Evolutionary conservation across 2,797 vertebrate species (phyloP).

Genomic region (Anabas testudineus): DNA sequence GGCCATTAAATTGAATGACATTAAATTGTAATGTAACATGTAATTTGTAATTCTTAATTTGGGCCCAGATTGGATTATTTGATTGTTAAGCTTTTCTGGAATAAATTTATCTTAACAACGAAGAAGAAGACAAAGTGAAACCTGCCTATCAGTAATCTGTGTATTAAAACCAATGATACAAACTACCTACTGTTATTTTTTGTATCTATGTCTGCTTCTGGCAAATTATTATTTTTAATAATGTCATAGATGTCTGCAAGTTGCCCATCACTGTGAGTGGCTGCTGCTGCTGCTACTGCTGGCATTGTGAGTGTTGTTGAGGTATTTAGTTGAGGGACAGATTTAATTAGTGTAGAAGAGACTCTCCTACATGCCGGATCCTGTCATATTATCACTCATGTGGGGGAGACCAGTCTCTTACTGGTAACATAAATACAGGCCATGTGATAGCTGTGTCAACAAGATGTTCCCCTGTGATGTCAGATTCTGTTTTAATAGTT

Average conservation of each 20-base stretch:
- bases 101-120: neutral
- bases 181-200: constrained; percentile 1
- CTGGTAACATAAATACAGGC: constrained; percentile 54
- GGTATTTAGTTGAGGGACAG: constrained; percentile 58
- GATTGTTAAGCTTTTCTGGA: neutral
- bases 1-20: neutral
- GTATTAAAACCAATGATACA: constrained; percentile 7
- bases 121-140: neutral
- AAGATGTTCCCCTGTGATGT: constrained; percentile 60
- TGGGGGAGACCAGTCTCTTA: constrained; percentile 65
- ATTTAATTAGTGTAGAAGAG: constrained; percentile 70
- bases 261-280: constrained; percentile 39
- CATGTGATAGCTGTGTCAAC: constrained; percentile 66
- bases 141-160: neutral
- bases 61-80: neutral
- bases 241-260: constrained; percentile 32
- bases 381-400: constrained; percentile 71
- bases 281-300: constrained; percentile 32
- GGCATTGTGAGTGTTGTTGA: constrained; percentile 20
- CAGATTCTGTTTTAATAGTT: constrained; percentile 54
- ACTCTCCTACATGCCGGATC: constrained; percentile 59
- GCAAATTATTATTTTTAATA: constrained; percentile 24
- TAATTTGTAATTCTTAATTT: neutral
- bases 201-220: neutral
- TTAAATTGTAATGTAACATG: neutral